Base-by-base conservation (phyloP, 2,888 invertebrate genomes). In the Plebejus argus region DNA sequence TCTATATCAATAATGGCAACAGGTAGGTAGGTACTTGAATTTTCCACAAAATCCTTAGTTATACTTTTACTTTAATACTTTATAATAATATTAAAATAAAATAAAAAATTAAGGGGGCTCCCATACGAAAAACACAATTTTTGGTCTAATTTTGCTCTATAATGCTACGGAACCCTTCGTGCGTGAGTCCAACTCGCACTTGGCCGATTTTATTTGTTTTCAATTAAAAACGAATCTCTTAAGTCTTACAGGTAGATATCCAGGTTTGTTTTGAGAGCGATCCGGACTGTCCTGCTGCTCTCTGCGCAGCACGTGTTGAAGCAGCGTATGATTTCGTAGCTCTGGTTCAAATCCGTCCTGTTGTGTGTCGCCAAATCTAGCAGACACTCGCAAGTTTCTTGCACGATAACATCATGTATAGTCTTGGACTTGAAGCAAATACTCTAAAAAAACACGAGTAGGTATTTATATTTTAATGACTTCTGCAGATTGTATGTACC, bases 241-340 rank as follows among this genome's bases (percentile, higher is more conserved):
- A n/a, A n/a, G n/a, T n/a, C n/a, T 90, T 82, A 92, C 92, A 92
- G 91, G 82, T 90, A 90, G 2, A 79, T 80, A 18, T 84, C 86
- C 79, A 90, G 84, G 49, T 84, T 83, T 7, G 82, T 83, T 61
- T 84, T 86, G 71, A 90, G 74, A 5, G 84, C 85, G 76, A 86
- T 83, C 82, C 92, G 83, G 15, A 88, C 83, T 76, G 89, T 88
- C n/a, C 89, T 83, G 76, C 85, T 86, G 0, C 87, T 86, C 10
- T 86, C 86, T 0, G 87, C 85, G 76, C 88, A 87, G 80, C 84
- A 86, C 70, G 85, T 78, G 56, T 92, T 92, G 56, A 92, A 83
- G 15, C 87, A 86, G 78, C 86, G 85, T 0, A 92, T 82, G 10
- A 91, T 87, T 76, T 88, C 86, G 53, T 85, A 81, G 10, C 83